Evolutionary conservation across 2,888 invertebrate genomes (phyloP).

Genomic region (Philonicus albiceps): DNA sequence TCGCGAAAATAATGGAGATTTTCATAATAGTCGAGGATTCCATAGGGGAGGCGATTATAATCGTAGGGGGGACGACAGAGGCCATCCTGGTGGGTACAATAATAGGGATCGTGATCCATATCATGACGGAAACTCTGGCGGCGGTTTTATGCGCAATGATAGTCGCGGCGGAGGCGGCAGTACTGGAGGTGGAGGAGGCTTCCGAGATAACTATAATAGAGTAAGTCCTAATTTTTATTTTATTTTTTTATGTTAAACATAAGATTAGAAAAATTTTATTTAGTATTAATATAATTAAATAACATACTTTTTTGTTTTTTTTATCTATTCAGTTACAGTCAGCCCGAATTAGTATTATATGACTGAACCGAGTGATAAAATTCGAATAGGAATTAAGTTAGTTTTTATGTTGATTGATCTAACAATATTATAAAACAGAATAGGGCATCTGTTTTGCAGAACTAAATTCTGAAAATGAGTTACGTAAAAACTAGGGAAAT

Average conservation of each 20-base stretch:
- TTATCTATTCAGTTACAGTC: too few relatives aligned
- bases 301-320: too few relatives aligned
- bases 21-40: constrained; percentile 46
- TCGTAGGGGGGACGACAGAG: constrained; percentile 48
- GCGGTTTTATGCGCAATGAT: constrained; percentile 27
- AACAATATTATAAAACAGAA: too few relatives aligned
- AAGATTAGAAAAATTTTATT: too few relatives aligned
- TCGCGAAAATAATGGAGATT: constrained; percentile 45
- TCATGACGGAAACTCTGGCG: constrained; percentile 38
- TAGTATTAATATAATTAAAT: too few relatives aligned
- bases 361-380: too few relatives aligned
- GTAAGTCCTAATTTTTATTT: constrained; percentile 40
- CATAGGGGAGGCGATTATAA: constrained; percentile 45
- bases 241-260: background rate
- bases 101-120: constrained; percentile 47
- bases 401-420: too few relatives aligned
- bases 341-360: too few relatives aligned
- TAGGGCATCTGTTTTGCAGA: too few relatives aligned
- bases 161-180: constrained; percentile 34
- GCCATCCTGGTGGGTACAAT: constrained; percentile 19
- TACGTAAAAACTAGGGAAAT: too few relatives aligned
- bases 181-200: constrained; percentile 33
- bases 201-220: constrained; percentile 48
- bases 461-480: too few relatives aligned
- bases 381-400: too few relatives aligned